Evolutionary conservation across 2,797 vertebrate species (phyloP), one percentile per base, ranked within the genome.

Genomic region (Kryptopterus vitreolus): DNA sequence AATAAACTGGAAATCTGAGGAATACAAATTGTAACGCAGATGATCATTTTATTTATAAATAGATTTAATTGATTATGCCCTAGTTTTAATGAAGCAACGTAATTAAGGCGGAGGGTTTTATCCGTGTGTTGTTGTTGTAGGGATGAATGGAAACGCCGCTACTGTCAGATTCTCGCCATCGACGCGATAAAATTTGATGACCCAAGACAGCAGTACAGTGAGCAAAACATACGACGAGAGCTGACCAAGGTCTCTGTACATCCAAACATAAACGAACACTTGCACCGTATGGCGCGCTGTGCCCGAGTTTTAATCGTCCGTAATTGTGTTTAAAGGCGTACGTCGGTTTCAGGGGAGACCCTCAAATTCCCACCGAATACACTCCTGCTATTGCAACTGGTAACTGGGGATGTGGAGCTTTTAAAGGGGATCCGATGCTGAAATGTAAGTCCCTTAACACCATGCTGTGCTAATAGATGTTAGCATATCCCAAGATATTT

Each of bases 361-460:
- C 9, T 0, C 1, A 76, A 13, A 70, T 5, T 38, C 52, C 26
- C 11, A 1, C 3, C 8, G 8, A 7, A 0, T 0, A 79, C 10
- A 82, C 87, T 8, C 83, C 91, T 0, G 89, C 91, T 78, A 85
- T 94, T 1, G 93, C 93, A 18, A 94, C 94, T 0, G 94, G 94
- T 0, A 94, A 92, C 81, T 94, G 93, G 94, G 93, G 92, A 75
- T 94, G 93, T 22, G 94, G 92, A 6, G 92, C 88, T 9, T 93
- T 90, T 61, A 87, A 89, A 0, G 93, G 93, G 38, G 94, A 94
- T 82, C 73, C 88, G 3, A 85, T 89, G 31, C 92, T 94, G 70
- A 94, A 94, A 93, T 92, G 94, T 94, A 77, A 59, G 15, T n/a
- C 35, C 48, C 2, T n/a, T 22, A 35, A 65, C 59, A 18, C 43